A percentile compares a stretch with the other conserved stretches of the same genome.
Conservation (phyloP, 2,888 invertebrate genomes). For the Hybos culiciformis region DNA sequence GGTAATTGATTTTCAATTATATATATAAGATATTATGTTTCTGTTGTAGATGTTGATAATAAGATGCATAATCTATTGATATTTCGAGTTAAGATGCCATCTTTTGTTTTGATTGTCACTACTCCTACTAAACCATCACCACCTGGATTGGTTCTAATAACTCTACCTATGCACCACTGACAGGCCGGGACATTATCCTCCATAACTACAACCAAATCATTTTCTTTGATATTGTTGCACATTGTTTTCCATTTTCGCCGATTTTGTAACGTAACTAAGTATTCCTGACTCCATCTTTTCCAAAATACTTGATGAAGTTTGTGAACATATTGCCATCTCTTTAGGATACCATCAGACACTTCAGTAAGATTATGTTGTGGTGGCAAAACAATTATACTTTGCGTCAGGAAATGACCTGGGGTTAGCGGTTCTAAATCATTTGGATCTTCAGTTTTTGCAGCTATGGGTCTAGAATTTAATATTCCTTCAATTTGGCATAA, state of each 20-base stretch:
- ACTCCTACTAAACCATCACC: too few species aligned
- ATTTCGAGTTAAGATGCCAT: not conserved
- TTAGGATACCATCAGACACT: constrained; percentile 1
- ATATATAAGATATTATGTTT: too few species aligned
- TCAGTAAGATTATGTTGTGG: constrained; percentile 8
- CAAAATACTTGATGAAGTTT: constrained; percentile 16
- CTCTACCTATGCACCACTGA: too few species aligned
- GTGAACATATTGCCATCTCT: constrained; percentile 17
- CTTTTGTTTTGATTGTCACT: too few species aligned
- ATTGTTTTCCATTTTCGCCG: constrained; percentile 16
- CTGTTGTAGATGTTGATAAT: too few species aligned
- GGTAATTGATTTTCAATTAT: too few species aligned
- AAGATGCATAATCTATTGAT: not conserved
- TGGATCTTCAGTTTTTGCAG: constrained; percentile 9
- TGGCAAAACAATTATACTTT: not conserved
- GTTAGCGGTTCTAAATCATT: constrained; percentile 2
- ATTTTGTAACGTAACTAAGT: constrained; percentile 16
- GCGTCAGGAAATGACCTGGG: constrained; percentile 8
- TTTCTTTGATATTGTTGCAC: constrained; percentile 7
- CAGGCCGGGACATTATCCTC: constrained; percentile 15
- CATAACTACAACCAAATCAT: constrained; percentile 17
- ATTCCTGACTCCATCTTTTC: constrained; percentile 17
- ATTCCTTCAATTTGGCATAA: constrained; percentile 17
- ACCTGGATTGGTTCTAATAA: too few species aligned
- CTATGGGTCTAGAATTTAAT: constrained; percentile 19